Evolutionary conservation across 2,113 vertebrate genomes (phyloP).

Genomic region (Elaphurus davidianus): DNA sequence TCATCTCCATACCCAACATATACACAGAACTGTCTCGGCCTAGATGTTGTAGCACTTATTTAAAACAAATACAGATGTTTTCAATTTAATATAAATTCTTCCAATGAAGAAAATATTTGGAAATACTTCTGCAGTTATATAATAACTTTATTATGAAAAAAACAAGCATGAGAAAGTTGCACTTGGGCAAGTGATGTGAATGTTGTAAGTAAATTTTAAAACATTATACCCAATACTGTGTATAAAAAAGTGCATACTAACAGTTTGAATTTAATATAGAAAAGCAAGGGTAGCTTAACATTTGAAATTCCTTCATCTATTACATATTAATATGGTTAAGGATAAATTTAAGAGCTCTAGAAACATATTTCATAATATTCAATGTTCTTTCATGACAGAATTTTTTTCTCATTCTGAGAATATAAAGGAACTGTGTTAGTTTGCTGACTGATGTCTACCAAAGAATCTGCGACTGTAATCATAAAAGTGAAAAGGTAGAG

Average conservation of each 20-base stretch:
- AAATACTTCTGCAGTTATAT: background rate
- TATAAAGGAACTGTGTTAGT: background rate
- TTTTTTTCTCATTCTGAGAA: background rate
- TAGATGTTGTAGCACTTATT: background rate
- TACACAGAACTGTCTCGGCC: background rate
- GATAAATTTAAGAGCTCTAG: background rate
- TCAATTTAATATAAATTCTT: background rate
- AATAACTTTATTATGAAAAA: background rate
- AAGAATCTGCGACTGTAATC: background rate
- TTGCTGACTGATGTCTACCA: background rate
- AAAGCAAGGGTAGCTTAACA: background rate
- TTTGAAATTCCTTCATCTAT: background rate
- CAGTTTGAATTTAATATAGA: background rate
- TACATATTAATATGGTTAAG: background rate
- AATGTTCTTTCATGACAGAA: background rate
- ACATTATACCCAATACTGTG: background rate
- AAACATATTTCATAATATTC: background rate
- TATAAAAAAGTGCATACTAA: background rate
- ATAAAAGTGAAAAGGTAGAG: background rate
- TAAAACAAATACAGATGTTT: background rate
- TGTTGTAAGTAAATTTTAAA: background rate
- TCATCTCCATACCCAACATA: background rate
- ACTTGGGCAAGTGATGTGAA: background rate
- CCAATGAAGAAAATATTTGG: background rate
- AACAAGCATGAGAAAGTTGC: background rate